Evolutionary conservation across 37 sponge, comb jelly and placozoan genomes (phyloP), one percentile per base, ranked within the genome.

Genomic region (Cliona cf. orientalis): DNA sequence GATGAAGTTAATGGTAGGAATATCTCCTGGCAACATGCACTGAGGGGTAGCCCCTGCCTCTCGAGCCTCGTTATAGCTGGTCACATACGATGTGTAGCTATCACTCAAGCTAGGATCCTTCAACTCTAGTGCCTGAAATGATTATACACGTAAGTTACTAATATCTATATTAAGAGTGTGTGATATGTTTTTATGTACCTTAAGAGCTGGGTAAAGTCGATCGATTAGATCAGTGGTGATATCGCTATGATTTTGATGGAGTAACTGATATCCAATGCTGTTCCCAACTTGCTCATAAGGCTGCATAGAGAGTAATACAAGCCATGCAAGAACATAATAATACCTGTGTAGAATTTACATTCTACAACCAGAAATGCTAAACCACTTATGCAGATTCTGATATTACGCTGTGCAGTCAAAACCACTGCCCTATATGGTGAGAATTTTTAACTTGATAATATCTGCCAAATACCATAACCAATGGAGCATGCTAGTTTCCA

Each of bases 191-290:
- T 5, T 32, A 14, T 41, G 3, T 42, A 87, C 87, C 87, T 87
- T 87, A 5, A 87, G 81, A 2, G 59, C 36, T 21, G 81, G 81
- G 75, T 87, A 87, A 43, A 87, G 71, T 7, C 44, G 32, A 37
- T 87, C 66, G 56, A 87, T 80, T 22, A 87, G 66, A 1, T 37
- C 33, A 9, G 66, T 59, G 28, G 76, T 75, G 25, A 87, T 44
- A 0, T 23, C 42, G n/a, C 32, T 5, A 36, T 72, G 56, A 26
- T 49, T 42, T 42, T 89, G 89, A 7, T 80, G 89, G 14, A 89
- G 65, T 38, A 89, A 55, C 80, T 89, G 89, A 67, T 83, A 89
- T 34, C 59, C 79, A 42, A 89, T 78, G 74, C 84, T 89, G 62
- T 89, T 89, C 0, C 74, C 89, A 23, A 89, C 84, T 34, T 78